Base-by-base conservation (phyloP, 1,140 invertebrate genomes). In the Euura saliciscinereae region DNA sequence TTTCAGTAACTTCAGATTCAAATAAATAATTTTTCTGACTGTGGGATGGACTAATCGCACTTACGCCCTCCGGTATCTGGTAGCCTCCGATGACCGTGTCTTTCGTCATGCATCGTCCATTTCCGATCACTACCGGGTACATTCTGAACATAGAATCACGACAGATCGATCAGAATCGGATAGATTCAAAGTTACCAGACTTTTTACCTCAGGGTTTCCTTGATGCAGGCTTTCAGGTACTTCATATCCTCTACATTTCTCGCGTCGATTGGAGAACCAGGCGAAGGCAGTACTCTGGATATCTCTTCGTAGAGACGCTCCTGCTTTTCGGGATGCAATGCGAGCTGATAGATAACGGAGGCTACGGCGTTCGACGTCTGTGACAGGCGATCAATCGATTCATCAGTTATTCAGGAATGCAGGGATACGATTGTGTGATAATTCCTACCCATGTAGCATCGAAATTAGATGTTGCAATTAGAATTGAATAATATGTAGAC, bases 111-210 rank as follows among this genome's bases (percentile, higher is more conserved):
- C 93, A 93, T 75, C 96, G 89, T 11, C 94, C 94, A 81, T 97
- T 95, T 66, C 95, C 95, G 76, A 97, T 92, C 43, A 96, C 95
- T 10, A 97, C 95, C 7, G 96, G 95, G 84, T 93, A 95, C 87
- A 98, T 91, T 83, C 95, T 95, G 83, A 86, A 88, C 74, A 74
- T 74, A 1, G 5, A 28, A 71, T 42, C 72, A 66, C 13, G 44
- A 44, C 43, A 66, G 28, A 71, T 44, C 44, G 70, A 11, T 64
- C 10, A 64, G 13, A 64, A 11, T 11, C 10, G 59, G 10, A 10
- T 11, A 64, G 13, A 73, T 45, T 13, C 42, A 71, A 28, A 10
- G 1, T 13, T 11, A 64, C 59, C 10, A 11, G 10, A 64, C 8
- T 64, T 2, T 64, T 64, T 85, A 96, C 95, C 95, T 91, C 76